Percentiles rank a stretch among this genome's conserved stretches.
Evolutionary conservation across 2,113 vertebrate genomes (phyloP).

Genomic region (Eretmochelys imbricata): DNA sequence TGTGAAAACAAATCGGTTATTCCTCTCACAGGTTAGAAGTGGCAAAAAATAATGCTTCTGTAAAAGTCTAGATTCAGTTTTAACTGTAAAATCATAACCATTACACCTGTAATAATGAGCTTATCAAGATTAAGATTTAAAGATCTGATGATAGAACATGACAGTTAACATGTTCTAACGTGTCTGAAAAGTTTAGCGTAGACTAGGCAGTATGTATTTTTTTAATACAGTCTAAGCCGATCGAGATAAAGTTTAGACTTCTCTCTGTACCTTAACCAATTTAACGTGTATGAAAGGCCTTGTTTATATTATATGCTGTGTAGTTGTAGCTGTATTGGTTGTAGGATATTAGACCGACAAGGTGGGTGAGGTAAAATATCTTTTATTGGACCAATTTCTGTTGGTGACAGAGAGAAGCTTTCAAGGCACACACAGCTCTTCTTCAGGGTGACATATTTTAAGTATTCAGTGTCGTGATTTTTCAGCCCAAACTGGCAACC

Average conservation of each 20-base stretch:
- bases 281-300: neutral
- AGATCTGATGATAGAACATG: neutral
- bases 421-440: neutral
- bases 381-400: no score
- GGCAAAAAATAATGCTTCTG: neutral
- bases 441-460: neutral
- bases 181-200: neutral
- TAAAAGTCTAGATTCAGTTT: neutral
- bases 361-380: no score
- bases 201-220: neutral
- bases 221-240: neutral
- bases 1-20: neutral
- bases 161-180: neutral
- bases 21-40: neutral
- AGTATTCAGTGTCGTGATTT: neutral
- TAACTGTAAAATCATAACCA: neutral
- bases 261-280: neutral
- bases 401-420: no score
- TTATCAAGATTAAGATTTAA: neutral
- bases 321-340: no score
- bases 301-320: neutral
- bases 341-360: no score
- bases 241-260: neutral
- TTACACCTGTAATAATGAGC: neutral
- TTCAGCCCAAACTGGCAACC: neutral